Evolutionary conservation across 2,888 invertebrate species (phyloP).

Genomic region (Sphaeridia pumilis): DNA sequence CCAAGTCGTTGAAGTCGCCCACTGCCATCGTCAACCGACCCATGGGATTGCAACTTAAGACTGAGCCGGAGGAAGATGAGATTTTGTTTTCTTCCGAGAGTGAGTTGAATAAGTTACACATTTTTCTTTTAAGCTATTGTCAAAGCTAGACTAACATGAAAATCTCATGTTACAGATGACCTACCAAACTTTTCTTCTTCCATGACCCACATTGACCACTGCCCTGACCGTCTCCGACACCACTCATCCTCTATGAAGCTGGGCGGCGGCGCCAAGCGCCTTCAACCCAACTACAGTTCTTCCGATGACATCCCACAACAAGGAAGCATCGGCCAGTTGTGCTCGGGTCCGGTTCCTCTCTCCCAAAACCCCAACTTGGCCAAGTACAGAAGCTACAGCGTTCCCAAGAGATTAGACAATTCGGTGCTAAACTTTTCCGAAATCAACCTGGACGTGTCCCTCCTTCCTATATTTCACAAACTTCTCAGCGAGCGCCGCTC

Average conservation of each 20-base stretch:
- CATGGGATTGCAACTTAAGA: constrained; percentile 36
- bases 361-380: constrained; percentile 25
- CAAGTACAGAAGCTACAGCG: constrained; percentile 44
- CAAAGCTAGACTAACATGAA: neutral
- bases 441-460: constrained; percentile 58
- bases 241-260: constrained; percentile 9
- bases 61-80: constrained; percentile 40
- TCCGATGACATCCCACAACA: constrained; percentile 15
- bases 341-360: neutral
- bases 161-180: constrained; percentile 8
- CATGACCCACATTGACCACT: constrained; percentile 11
- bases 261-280: constrained; percentile 7
- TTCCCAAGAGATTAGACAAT: constrained; percentile 59
- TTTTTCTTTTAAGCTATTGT: neutral
- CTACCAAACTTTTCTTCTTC: constrained; percentile 17
- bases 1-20: constrained; percentile 24
- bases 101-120: neutral
- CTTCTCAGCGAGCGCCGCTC: constrained; percentile 26
- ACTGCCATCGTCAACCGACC: constrained; percentile 36
- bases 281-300: constrained; percentile 11
- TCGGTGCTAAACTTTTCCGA: constrained; percentile 27
- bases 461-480: constrained; percentile 83
- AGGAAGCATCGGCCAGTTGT: constrained; percentile 1
- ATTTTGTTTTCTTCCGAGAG: constrained; percentile 20
- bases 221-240: constrained; percentile 41